Evolutionary conservation across 2,113 vertebrate species (phyloP).

Genomic region (Dicentrarchus labrax): DNA sequence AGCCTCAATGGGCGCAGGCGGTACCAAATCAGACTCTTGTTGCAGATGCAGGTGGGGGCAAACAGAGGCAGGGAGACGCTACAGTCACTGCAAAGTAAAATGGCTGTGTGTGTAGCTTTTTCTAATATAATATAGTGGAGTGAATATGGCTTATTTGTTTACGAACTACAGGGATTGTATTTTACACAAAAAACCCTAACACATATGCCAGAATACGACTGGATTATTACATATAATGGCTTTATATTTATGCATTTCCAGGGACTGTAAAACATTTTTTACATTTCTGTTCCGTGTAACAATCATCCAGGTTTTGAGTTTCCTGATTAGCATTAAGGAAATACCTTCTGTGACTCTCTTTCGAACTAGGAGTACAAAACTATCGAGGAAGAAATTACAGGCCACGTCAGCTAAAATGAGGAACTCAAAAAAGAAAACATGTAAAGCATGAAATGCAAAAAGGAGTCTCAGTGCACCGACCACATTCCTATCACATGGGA

Average conservation of each 20-base stretch:
- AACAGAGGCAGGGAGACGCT: slow-evolving; percentile 11
- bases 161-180: not conserved
- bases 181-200: not conserved
- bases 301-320: not conserved
- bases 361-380: not conserved
- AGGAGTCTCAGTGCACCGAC: not conserved
- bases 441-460: not conserved
- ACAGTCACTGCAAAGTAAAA: slow-evolving; percentile 50
- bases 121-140: not conserved
- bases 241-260: no score
- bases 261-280: not conserved
- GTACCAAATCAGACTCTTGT: slow-evolving; percentile 49
- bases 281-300: not conserved
- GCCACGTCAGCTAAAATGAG: not conserved
- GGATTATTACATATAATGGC: not conserved
- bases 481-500: slow-evolving; percentile 32
- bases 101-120: slow-evolving; percentile 1
- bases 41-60: slow-evolving; percentile 51
- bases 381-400: not conserved
- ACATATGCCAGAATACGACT: not conserved
- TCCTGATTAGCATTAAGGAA: not conserved
- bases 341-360: no score
- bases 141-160: not conserved
- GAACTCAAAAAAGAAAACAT: not conserved
- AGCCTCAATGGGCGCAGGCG: slow-evolving; percentile 71